Evolutionary conservation across 2,888 invertebrate genomes (phyloP).

Genomic region (Apotomis capreana): DNA sequence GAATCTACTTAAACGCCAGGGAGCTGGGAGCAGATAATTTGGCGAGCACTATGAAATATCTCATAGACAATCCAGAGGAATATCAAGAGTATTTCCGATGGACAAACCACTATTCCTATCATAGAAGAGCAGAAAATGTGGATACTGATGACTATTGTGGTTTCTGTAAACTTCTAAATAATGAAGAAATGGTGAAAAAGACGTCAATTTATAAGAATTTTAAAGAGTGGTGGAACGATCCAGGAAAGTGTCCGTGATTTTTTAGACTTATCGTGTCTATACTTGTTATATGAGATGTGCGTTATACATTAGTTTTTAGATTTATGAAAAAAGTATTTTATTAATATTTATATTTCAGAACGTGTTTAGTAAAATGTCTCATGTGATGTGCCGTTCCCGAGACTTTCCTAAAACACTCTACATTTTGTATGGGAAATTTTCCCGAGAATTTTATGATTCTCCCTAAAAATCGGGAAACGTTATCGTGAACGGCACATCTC

Average conservation of each 20-base stretch:
- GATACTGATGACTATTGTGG: slow-evolving; percentile 71
- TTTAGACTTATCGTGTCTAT: background rate
- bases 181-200: slow-evolving; percentile 55
- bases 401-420: no score
- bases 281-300: no score
- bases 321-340: no score
- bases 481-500: no score
- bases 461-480: no score
- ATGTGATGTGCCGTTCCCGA: no score
- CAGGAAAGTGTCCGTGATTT: slow-evolving; percentile 26
- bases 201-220: slow-evolving; percentile 59
- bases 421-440: no score
- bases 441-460: no score
- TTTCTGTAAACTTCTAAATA: slow-evolving; percentile 65
- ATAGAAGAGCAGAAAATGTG: slow-evolving; percentile 53
- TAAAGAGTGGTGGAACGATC: slow-evolving; percentile 66
- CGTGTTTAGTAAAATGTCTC: no score
- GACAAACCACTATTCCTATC: slow-evolving; percentile 68
- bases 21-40: slow-evolving; percentile 55
- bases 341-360: no score
- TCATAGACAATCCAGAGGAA: slow-evolving; percentile 60
- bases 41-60: slow-evolving; percentile 60
- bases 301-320: no score
- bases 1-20: slow-evolving; percentile 66
- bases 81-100: slow-evolving; percentile 70